Evolutionary conservation across 2,797 vertebrate species (phyloP).

Genomic region (Pelodytes ibericus): DNA sequence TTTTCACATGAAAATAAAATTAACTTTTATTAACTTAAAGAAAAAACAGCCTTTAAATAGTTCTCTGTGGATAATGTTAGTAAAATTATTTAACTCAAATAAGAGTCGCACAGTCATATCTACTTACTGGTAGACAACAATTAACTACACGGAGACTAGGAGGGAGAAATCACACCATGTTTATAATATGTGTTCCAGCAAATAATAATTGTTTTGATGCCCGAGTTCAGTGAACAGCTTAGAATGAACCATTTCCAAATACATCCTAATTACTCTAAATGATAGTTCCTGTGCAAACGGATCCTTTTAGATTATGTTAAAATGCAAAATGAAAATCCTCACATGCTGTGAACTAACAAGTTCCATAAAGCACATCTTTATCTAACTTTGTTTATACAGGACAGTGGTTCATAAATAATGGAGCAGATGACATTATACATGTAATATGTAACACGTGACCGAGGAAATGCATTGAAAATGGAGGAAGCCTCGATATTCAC

Average conservation of each 20-base stretch:
- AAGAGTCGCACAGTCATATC: background rate
- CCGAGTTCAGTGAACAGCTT: constrained; percentile 20
- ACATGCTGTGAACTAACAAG: too few relatives aligned
- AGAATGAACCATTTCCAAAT: constrained; percentile 19
- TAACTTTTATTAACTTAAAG: constrained; percentile 6
- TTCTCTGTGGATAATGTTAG: constrained; percentile 14
- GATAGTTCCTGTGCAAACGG: background rate
- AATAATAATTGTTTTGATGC: constrained; percentile 15
- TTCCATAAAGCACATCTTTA: too few relatives aligned
- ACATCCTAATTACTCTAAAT: constrained; percentile 12
- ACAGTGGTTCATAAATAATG: too few relatives aligned
- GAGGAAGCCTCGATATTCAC: too few relatives aligned
- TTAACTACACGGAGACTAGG: background rate
- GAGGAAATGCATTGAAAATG: too few relatives aligned
- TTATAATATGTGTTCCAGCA: constrained; percentile 22
- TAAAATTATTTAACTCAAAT: constrained; percentile 34
- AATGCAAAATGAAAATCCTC: background rate
- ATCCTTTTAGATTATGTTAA: background rate
- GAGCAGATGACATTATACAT: too few relatives aligned
- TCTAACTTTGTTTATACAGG: too few relatives aligned
- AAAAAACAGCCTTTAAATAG: constrained; percentile 9
- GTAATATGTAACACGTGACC: too few relatives aligned
- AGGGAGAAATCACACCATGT: constrained; percentile 5
- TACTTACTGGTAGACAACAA: constrained; percentile 3
- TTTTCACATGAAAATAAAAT: constrained; percentile 44